phyloP scores from a whole-genome alignment of 2,888 invertebrate species.

The Eupithecia vulgata region DNA sequence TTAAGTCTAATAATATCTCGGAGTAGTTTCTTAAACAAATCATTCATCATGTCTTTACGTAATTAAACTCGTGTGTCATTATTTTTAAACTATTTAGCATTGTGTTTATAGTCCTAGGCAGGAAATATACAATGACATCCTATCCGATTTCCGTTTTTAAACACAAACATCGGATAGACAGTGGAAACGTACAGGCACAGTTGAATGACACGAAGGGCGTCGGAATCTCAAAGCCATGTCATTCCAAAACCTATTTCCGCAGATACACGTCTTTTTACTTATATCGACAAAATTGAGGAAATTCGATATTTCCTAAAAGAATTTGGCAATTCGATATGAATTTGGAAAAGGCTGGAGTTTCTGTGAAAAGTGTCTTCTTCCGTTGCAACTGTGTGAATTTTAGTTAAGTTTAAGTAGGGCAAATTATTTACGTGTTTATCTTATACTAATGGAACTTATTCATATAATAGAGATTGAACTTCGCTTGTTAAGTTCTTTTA shows the following conservation, averaged over 20 bases:
- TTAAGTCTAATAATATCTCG: too few relatives aligned
- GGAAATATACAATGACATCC: too few relatives aligned
- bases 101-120: too few relatives aligned
- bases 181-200: constrained; percentile 31
- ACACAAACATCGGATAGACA: background rate
- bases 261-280: constrained; percentile 44
- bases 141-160: too few relatives aligned
- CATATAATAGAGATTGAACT: too few relatives aligned
- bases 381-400: background rate
- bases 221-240: constrained; percentile 44
- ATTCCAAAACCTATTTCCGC: constrained; percentile 49
- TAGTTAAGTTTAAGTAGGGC: background rate
- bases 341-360: constrained; percentile 26
- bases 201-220: constrained; percentile 42
- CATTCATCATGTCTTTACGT: too few relatives aligned
- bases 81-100: too few relatives aligned
- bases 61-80: too few relatives aligned
- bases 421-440: background rate
- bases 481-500: too few relatives aligned
- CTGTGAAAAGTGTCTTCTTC: background rate
- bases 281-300: constrained; percentile 44
- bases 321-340: constrained; percentile 38
- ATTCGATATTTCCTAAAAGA: constrained; percentile 43
- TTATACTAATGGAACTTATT: too few relatives aligned
- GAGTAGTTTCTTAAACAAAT: too few relatives aligned